phyloP scores from a whole-genome alignment of 2,113 vertebrate species.

The Sinocyclocheilus rhinocerous region DNA sequence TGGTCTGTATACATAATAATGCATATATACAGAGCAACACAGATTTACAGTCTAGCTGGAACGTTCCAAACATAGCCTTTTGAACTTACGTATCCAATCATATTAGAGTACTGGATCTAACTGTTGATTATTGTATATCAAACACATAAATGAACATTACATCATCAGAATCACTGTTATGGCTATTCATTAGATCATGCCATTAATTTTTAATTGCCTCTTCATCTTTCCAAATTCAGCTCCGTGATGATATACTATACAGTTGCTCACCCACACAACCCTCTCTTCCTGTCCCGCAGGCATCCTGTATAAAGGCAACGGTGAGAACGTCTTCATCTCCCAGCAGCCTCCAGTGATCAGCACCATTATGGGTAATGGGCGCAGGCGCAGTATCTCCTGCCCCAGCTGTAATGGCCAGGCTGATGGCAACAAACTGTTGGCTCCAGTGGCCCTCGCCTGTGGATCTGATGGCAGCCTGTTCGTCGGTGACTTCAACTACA shows the following conservation, averaged over 20 bases:
- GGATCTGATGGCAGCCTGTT: slow-evolving; percentile 96
- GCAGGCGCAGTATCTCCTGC: slow-evolving; percentile 95
- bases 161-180: background rate
- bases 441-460: slow-evolving; percentile 91
- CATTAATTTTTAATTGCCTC: background rate
- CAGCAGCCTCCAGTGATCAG: slow-evolving; percentile 94
- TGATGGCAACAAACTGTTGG: slow-evolving; percentile 95
- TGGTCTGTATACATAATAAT: background rate
- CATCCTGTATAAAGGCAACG: slow-evolving; percentile 96
- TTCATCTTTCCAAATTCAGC: slow-evolving; percentile 1
- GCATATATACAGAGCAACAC: background rate
- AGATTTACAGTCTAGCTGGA: background rate
- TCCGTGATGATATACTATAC: background rate
- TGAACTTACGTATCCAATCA: background rate
- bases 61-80: background rate
- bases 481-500: slow-evolving; percentile 98
- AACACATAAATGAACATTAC: background rate
- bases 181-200: background rate
- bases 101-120: background rate
- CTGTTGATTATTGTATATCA: background rate
- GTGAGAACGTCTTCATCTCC: slow-evolving; percentile 96
- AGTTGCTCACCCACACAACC: background rate
- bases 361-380: slow-evolving; percentile 96
- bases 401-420: slow-evolving; percentile 98
- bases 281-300: slow-evolving; percentile 70